phyloP scores from a whole-genome alignment of 2,797 vertebrate genomes.

The Delichon dasypus region DNA sequence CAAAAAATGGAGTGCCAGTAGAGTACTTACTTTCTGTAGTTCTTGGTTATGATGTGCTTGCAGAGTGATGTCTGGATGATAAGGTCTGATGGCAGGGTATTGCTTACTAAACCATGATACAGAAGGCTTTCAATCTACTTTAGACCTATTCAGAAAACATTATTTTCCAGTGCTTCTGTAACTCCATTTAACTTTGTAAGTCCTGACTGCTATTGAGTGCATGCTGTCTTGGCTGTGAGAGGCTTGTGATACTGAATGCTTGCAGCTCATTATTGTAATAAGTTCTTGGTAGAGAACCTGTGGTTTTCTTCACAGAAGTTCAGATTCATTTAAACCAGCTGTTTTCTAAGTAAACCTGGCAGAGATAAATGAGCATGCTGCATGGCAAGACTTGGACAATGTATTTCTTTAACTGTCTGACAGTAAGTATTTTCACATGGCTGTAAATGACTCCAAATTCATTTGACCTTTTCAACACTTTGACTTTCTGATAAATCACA shows the following conservation, averaged over 20 bases:
- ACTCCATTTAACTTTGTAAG: neutral
- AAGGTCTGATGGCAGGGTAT: neutral
- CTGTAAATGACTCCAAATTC: neutral
- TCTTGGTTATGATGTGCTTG: neutral
- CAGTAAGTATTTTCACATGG: neutral
- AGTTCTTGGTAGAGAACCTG: neutral
- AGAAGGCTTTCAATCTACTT: neutral
- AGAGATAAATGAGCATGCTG: neutral
- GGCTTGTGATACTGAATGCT: neutral
- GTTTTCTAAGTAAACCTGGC: neutral
- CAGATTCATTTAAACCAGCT: neutral
- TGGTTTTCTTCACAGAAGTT: neutral
- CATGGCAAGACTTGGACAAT: neutral
- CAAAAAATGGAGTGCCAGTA: neutral
- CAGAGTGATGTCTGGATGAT: neutral
- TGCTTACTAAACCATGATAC: neutral
- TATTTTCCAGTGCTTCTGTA: neutral
- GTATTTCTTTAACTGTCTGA: neutral
- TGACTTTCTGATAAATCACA: neutral
- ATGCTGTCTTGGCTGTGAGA: neutral
- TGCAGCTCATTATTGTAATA: neutral
- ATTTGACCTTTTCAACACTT: neutral
- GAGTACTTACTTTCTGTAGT: neutral
- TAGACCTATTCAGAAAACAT: neutral
- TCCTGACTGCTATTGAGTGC: neutral